These are phyloP conservation scores for Adoxophyes honmai DNA, from an alignment of 1,140 invertebrate genomes.

Conservation along the genomic window DNA sequence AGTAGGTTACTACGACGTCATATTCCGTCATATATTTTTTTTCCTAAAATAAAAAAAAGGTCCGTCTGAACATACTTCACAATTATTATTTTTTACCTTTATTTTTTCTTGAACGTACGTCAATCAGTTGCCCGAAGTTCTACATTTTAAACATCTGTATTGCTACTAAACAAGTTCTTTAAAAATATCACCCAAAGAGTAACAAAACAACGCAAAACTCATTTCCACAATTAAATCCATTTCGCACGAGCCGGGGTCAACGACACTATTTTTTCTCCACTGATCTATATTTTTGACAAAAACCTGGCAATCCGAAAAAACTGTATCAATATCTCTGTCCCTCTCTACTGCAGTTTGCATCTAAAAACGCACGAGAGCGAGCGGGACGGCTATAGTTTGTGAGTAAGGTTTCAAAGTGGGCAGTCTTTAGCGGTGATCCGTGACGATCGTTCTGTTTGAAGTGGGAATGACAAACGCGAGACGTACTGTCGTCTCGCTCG, in stretches of 20 bases:
- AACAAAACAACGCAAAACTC: neutral
- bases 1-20: too few relatives aligned
- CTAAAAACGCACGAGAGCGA: slow-evolving; percentile 24
- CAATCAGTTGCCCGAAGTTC: too few relatives aligned
- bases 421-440: slow-evolving; percentile 56
- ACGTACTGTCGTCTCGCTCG: slow-evolving; percentile 44
- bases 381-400: slow-evolving; percentile 36
- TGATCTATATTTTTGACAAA: slow-evolving; percentile 71
- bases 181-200: too few relatives aligned
- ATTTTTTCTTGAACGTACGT: too few relatives aligned
- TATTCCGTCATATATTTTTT: too few relatives aligned
- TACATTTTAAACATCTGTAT: too few relatives aligned
- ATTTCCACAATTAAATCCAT: slow-evolving; percentile 15
- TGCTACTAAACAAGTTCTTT: too few relatives aligned
- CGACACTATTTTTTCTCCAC: slow-evolving; percentile 62
- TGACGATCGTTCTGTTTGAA: slow-evolving; percentile 62
- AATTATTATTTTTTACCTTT: too few relatives aligned
- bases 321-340: neutral
- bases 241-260: slow-evolving; percentile 48
- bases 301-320: slow-evolving; percentile 42
- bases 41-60: too few relatives aligned
- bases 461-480: slow-evolving; percentile 46
- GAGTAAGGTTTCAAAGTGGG: slow-evolving; percentile 43
- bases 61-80: too few relatives aligned
- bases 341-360: neutral